Conservation (phyloP, 2,888 invertebrate species). For the Tetragonula carbonaria region DNA sequence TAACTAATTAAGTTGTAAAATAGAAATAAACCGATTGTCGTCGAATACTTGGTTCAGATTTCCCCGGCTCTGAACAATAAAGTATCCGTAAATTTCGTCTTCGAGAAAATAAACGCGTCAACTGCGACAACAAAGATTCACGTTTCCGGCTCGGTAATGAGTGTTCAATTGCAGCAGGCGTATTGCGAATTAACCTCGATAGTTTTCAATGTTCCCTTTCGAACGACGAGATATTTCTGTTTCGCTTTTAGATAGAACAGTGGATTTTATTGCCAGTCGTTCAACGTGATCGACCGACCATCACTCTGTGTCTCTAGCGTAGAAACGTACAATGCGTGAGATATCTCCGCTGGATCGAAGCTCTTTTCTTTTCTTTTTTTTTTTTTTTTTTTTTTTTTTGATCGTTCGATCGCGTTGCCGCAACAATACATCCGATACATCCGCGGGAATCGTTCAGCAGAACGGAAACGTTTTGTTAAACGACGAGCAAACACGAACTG, state of each 20-base stretch:
- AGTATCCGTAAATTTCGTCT: too few relatives aligned
- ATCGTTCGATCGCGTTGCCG: slow-evolving; percentile 50
- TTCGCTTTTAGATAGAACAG: slow-evolving; percentile 18
- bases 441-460: slow-evolving; percentile 49
- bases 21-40: too few relatives aligned
- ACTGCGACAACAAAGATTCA: background rate
- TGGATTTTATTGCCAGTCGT: slow-evolving; percentile 42
- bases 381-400: slow-evolving; percentile 35
- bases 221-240: slow-evolving; percentile 1
- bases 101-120: too few relatives aligned
- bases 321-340: slow-evolving; percentile 31
- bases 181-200: background rate
- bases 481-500: slow-evolving; percentile 12
- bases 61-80: too few relatives aligned
- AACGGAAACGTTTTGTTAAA: slow-evolving; percentile 62
- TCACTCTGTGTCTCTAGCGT: slow-evolving; percentile 28
- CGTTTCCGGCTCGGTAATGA: background rate
- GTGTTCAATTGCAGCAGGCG: background rate
- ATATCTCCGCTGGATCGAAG: slow-evolving; percentile 46
- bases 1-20: too few relatives aligned
- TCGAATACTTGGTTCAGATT: too few relatives aligned
- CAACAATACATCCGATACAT: slow-evolving; percentile 59
- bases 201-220: background rate
- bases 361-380: slow-evolving; percentile 20
- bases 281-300: slow-evolving; percentile 50